These are phyloP conservation scores for Dermatemys mawii DNA, from an alignment of 2,113 vertebrate genomes.

Conservation along the genomic window DNA sequence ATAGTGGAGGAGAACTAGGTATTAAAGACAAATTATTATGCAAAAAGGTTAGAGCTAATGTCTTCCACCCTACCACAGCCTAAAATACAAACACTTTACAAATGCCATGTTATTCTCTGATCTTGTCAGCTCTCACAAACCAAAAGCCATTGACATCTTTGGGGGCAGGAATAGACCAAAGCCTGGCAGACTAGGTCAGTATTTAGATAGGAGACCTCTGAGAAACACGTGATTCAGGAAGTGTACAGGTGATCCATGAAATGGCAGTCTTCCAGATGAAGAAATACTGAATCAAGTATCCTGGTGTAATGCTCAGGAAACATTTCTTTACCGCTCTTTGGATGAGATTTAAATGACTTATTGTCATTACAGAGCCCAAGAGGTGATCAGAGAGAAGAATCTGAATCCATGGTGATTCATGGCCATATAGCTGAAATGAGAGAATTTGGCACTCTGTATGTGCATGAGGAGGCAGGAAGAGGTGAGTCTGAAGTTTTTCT, in stretches of 20 bases:
- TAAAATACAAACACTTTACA: neutral
- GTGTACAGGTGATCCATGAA: neutral
- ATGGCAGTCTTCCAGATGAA: neutral
- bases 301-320: neutral
- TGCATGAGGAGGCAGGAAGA: neutral
- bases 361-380: too few relatives aligned
- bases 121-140: neutral
- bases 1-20: conserved; percentile 42
- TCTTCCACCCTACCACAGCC: neutral
- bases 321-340: neutral
- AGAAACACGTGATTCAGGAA: neutral
- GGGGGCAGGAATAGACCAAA: neutral
- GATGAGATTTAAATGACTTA: neutral
- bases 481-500: neutral
- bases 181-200: neutral
- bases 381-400: too few relatives aligned
- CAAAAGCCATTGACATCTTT: neutral
- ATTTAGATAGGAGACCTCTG: neutral
- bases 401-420: neutral
- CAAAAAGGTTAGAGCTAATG: neutral
- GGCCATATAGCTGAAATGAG: neutral
- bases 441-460: neutral
- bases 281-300: neutral
- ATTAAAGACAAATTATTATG: conserved; percentile 42
- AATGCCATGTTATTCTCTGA: neutral